A percentile compares a stretch with the other conserved stretches of the same genome.
Evolutionary conservation across 2,888 invertebrate species (phyloP).

Genomic region (Koerneria pararmatus): DNA sequence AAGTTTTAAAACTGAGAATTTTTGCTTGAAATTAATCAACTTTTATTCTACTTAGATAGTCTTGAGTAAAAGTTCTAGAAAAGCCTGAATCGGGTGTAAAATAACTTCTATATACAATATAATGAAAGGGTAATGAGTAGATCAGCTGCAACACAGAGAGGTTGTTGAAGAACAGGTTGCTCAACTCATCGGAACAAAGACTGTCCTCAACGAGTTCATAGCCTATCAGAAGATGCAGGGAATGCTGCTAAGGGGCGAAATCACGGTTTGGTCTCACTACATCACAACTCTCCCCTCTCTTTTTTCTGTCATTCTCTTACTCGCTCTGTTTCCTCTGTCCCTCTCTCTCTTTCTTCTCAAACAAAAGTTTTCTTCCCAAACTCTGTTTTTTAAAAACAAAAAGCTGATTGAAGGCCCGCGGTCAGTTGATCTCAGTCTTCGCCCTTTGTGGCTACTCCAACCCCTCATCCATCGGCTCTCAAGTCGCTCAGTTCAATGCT

Average conservation of each 20-base stretch:
- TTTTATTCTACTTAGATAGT: not conserved
- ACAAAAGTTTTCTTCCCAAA: not conserved
- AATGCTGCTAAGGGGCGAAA: constrained; percentile 26
- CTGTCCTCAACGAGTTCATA: constrained; percentile 32
- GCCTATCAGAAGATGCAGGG: constrained; percentile 32
- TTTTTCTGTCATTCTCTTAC: not conserved
- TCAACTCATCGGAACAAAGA: constrained; percentile 32
- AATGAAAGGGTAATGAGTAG: not conserved
- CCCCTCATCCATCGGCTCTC: constrained; percentile 29
- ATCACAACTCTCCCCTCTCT: not conserved
- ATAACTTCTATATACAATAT: too few species aligned
- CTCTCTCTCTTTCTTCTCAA: not conserved
- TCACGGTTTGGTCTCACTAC: constrained; percentile 19
- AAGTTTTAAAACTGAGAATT: too few species aligned
- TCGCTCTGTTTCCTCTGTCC: not conserved
- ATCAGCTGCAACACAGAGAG: not conserved
- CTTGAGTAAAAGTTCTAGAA: not conserved
- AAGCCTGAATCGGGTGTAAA: too few species aligned
- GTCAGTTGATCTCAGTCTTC: constrained; percentile 29
- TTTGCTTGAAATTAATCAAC: not conserved
- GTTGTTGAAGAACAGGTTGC: constrained; percentile 24
- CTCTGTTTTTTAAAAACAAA: not conserved
- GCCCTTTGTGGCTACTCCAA: constrained; percentile 33
- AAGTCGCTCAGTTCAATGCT: constrained; percentile 29
- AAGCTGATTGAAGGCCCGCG: constrained; percentile 24